Base-by-base conservation (phyloP, 1,140 invertebrate species). In the Halesus radiatus region DNA sequence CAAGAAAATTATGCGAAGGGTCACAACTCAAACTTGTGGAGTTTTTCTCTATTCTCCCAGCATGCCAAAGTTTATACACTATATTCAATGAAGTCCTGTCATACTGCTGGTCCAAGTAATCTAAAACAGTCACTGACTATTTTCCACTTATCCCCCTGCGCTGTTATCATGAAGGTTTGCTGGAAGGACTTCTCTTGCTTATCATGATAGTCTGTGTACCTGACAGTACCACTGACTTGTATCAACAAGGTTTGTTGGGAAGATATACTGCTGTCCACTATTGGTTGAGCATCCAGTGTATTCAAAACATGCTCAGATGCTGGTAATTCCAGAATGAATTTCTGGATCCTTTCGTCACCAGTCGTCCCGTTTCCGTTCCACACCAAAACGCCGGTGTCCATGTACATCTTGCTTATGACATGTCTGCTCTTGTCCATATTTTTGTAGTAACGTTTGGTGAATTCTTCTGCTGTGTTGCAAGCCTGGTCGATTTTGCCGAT, bases 131-230 rank as follows among this genome's bases (percentile, higher is more conserved):
- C 96, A 60, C 93, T 95, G 23, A 95, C 95, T 80, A 97, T 96
- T 89, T 96, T 96, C 96, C 95, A 97, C 86, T 96, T 96, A 78
- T 96, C 94, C 22, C 92, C 94, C 84, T 94, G 92, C 15, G 94
- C 95, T 0, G 95, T 95, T 18, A 97, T 92, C 1, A 96, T 87
- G 84, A 97, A 97, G 13, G 93, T 94, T 87, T 97, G 95, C 84
- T 94, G 92, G 83, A 96, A 97, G 7, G 92, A 89, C 84, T 93
- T 93, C 0, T 86, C 85, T 0, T 84, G 72, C 32, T 90, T 86
- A 66, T 91, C 87, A 76, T 88, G 86, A 85, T 91, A 92, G 0
- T 92, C 90, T 58, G 92, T 90, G 83, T 93, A 95, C 82, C 92
- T 93, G 0, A 96, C 93, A 76, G 90, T 91, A 1, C 95, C 95